Evolutionary conservation across 2,113 vertebrate species (phyloP), one percentile per base, ranked within the genome.

Genomic region (Taxidea taxus): DNA sequence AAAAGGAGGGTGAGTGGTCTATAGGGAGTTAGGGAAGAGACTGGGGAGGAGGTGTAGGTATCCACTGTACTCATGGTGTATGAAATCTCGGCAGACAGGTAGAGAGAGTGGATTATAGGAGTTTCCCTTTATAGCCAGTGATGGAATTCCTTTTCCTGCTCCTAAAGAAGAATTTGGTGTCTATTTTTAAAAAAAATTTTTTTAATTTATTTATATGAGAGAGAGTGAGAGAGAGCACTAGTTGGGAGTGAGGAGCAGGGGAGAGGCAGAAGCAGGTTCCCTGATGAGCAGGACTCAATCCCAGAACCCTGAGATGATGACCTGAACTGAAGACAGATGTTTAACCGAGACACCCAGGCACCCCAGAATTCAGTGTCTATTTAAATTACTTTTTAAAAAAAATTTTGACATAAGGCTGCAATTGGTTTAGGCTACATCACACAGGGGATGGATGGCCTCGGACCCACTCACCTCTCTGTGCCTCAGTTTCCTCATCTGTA

Each of bases 1-100:
- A 11, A 31, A 3, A 2, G 34, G 15, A 3, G 5, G 3, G 49
- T 3, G 3, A 12, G 21, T 12, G 13, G 14, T 8, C 0, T 7
- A 44, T 13, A n/a, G 14, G 8, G 44, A 44, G 44, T n/a, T 51
- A 16, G 75, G 42, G 37, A 47, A 47, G 37, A 27, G 2, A 51
- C 14, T 8, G 21, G 21, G n/a, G 20, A n/a, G 25, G 44, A 84
- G 20, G 12, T 29, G 18, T 27, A 47, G 10, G 42, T 85, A n/a
- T 29, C 15, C 58, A 39, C 49, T 20, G 8, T 0, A 0, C 27
- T 60, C 34, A 31, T 13, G 47, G 20, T 44, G 44, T 56, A 16
- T 72, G 29, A 51, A n/a, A 34, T 72, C 42, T 60, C 44, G 10
- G 60, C 15, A 42, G 29, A 60, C 44, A 47, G 68, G 56, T 37